Evolutionary conservation across 2,888 invertebrate species (phyloP).

Genomic region (Gasteruption jaculator): DNA sequence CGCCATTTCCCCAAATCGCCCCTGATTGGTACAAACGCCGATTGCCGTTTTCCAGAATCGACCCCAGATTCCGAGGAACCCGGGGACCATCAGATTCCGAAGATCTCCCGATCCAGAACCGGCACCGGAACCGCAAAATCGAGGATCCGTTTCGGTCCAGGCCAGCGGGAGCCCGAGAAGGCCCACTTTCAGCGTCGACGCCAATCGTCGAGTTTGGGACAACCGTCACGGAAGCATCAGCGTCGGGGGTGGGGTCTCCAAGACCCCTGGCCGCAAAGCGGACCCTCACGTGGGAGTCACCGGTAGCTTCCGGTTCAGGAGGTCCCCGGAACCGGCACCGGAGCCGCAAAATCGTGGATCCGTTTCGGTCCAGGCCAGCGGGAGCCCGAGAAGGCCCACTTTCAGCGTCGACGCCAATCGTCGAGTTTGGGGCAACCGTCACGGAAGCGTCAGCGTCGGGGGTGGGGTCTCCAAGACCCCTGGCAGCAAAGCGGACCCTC

Average conservation of each 20-base stretch:
- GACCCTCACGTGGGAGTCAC: conserved; percentile 25
- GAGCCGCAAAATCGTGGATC: conserved; percentile 22
- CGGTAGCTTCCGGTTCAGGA: no score
- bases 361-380: conserved; percentile 17
- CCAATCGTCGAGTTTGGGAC: conserved; percentile 24
- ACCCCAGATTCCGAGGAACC: no score
- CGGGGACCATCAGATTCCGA: no score
- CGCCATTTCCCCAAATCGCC: no score
- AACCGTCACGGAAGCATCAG: conserved; percentile 23
- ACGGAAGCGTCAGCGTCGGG: conserved; percentile 22
- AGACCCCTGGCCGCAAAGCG: conserved; percentile 22
- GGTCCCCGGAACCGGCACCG: no score
- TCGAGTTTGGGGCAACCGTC: conserved; percentile 22
- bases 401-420: conserved; percentile 25
- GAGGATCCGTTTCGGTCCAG: conserved; percentile 20
- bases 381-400: conserved; percentile 24
- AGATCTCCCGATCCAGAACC: no score
- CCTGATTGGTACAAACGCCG: no score
- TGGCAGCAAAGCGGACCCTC: conserved; percentile 21
- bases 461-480: conserved; percentile 25
- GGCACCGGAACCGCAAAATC: conserved; percentile 21
- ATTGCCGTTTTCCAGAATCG: no score
- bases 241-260: conserved; percentile 23
- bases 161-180: conserved; percentile 24
- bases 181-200: conserved; percentile 23